A percentile compares a stretch with the other conserved stretches of the same genome.
Evolutionary conservation across 2,113 vertebrate genomes (phyloP).

Genomic region (Eurypyga helias): DNA sequence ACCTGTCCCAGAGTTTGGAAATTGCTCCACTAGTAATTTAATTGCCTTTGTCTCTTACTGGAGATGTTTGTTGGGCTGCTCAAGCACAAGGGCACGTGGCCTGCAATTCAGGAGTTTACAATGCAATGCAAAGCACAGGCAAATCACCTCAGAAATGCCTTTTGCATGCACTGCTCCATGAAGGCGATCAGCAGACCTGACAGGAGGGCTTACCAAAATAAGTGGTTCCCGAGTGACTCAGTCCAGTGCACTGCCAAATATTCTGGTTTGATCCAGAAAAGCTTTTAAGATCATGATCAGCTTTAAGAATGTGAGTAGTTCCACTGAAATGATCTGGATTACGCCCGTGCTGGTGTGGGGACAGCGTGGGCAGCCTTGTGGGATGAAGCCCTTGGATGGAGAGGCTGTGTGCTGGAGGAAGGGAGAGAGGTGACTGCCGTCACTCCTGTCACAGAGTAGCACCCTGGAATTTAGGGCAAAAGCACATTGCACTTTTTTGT

Average conservation of each 20-base stretch:
- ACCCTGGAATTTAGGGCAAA: conserved; percentile 14
- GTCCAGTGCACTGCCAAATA: neutral
- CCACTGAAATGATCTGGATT: conserved; percentile 11
- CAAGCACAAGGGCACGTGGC: neutral
- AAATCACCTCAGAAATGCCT: neutral
- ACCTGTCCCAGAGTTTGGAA: neutral
- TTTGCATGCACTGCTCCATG: rapidly evolving
- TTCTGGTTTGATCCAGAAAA: conserved; percentile 31
- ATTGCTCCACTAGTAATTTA: neutral
- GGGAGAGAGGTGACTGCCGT: neutral
- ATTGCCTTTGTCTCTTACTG: neutral
- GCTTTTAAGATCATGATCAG: conserved; percentile 32
- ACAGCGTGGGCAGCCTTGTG: neutral
- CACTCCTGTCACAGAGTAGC: neutral
- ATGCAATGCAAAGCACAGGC: neutral
- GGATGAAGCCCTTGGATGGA: neutral
- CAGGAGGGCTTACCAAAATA: neutral
- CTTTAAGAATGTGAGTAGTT: neutral
- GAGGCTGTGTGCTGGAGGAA: neutral
- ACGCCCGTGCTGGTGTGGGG: neutral
- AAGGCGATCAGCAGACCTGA: neutral
- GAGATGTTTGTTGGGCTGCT: neutral
- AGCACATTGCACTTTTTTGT: neutral
- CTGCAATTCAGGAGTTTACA: neutral
- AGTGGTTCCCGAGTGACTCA: neutral